Evolutionary conservation across 2,113 vertebrate genomes (phyloP).

Genomic region (Carassius auratus): DNA sequence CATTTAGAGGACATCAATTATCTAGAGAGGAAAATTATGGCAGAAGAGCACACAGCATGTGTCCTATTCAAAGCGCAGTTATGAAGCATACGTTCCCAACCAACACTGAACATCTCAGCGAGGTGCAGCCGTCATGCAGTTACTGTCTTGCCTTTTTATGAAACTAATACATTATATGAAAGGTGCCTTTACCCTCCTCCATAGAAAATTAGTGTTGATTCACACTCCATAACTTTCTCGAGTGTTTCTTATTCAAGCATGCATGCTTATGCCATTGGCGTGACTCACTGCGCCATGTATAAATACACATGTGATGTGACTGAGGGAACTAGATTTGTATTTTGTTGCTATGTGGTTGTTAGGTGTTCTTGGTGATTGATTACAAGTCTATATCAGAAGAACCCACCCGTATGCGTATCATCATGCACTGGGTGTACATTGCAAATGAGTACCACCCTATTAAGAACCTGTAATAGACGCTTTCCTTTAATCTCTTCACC

Average conservation of each 20-base stretch:
- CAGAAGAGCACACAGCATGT: constrained; percentile 12
- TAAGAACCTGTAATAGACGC: neutral
- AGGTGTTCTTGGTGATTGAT: neutral
- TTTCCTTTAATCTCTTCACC: neutral
- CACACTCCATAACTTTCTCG: neutral
- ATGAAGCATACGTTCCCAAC: constrained; percentile 39
- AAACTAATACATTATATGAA: constrained; percentile 4
- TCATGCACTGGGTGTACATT: neutral
- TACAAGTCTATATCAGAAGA: neutral
- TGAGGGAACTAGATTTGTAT: neutral
- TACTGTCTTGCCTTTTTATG: constrained; percentile 22
- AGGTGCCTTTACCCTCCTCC: constrained; percentile 25
- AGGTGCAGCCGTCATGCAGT: constrained; percentile 41
- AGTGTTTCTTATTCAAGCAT: neutral
- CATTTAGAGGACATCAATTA: constrained; percentile 33
- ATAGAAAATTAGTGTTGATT: constrained; percentile 41
- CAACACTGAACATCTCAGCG: constrained; percentile 26
- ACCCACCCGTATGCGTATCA: neutral
- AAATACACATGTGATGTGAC: neutral
- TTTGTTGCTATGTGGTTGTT: neutral
- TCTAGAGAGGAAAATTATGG: constrained; percentile 34
- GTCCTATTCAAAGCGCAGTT: constrained; percentile 16
- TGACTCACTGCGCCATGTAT: neutral
- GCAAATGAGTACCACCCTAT: neutral
- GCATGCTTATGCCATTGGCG: neutral